phyloP scores from a whole-genome alignment of 2,888 invertebrate genomes.

The Lamellibrachia satsuma region DNA sequence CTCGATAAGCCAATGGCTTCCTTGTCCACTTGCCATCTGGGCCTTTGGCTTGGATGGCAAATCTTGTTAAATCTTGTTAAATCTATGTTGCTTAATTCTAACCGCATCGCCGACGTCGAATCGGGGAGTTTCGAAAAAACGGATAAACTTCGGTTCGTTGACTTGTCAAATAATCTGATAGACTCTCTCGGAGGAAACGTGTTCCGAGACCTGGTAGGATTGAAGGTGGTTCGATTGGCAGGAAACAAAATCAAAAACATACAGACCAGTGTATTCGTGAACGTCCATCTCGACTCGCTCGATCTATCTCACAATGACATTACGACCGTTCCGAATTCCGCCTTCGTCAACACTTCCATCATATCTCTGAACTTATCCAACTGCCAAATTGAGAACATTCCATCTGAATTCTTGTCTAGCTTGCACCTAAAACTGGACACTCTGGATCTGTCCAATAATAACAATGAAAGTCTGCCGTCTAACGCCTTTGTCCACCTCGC shows the following conservation, averaged over 20 bases:
- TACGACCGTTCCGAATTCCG: neutral
- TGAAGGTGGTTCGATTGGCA: neutral
- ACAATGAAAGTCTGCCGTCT: neutral
- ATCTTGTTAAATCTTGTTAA: no score
- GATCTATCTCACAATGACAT: slow-evolving; percentile 9
- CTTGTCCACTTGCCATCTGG: no score
- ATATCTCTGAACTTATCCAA: neutral
- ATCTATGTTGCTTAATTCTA: neutral
- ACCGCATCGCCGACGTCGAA: neutral
- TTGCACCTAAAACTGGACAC: neutral
- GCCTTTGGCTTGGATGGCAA: no score
- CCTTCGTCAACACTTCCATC: neutral
- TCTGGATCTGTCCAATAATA: neutral
- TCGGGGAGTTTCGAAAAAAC: neutral
- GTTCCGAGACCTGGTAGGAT: neutral
- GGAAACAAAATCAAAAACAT: neutral
- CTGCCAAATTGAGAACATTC: neutral
- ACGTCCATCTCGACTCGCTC: neutral
- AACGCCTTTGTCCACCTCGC: neutral
- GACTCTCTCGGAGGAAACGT: neutral
- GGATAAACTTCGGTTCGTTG: neutral
- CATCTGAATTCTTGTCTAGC: neutral
- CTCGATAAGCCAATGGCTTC: no score
- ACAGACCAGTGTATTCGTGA: neutral
- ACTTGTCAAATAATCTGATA: neutral